A percentile compares a stretch with the other conserved stretches of the same genome.
These are phyloP conservation scores for Borostomias antarcticus DNA, from an alignment of 2,797 vertebrate genomes.

Conservation along the genomic window DNA sequence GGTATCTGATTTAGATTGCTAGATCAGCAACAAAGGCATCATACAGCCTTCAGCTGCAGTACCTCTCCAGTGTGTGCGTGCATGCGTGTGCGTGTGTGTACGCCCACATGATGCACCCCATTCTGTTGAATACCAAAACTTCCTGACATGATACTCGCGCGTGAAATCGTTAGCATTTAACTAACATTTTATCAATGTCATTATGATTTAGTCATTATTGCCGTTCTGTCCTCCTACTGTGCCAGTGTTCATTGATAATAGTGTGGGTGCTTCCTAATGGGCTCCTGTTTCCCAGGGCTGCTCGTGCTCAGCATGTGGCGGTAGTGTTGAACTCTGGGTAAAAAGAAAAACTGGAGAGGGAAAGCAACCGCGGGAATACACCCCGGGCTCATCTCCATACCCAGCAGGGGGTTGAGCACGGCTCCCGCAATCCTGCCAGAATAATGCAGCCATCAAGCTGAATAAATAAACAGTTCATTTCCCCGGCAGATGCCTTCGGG, in stretches of 20 bases:
- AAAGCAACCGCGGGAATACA: slow-evolving; percentile 53
- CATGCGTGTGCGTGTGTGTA: background rate
- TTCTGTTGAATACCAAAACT: slow-evolving; percentile 27
- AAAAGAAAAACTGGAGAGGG: slow-evolving; percentile 24
- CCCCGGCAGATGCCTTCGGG: slow-evolving; percentile 57
- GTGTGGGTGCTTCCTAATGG: background rate
- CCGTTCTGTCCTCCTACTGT: too few relatives aligned
- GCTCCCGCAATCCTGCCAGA: slow-evolving; percentile 47
- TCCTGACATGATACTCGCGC: background rate
- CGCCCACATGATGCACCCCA: slow-evolving; percentile 13
- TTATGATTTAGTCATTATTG: background rate
- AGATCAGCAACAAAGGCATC: slow-evolving; percentile 21
- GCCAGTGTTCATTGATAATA: background rate
- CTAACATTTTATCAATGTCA: background rate
- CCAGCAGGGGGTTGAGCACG: slow-evolving; percentile 48
- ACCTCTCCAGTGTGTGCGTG: slow-evolving; percentile 20
- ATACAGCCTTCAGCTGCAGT: background rate
- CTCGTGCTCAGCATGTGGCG: slow-evolving; percentile 32
- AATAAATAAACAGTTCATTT: slow-evolving; percentile 65
- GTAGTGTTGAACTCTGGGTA: background rate
- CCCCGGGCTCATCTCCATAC: slow-evolving; percentile 66
- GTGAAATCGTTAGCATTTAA: background rate
- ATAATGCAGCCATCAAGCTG: slow-evolving; percentile 59
- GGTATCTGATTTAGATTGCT: slow-evolving; percentile 14
- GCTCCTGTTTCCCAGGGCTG: slow-evolving; percentile 31